Base-by-base conservation (phyloP, 2,888 invertebrate species). In the Callosobruchus maculatus region DNA sequence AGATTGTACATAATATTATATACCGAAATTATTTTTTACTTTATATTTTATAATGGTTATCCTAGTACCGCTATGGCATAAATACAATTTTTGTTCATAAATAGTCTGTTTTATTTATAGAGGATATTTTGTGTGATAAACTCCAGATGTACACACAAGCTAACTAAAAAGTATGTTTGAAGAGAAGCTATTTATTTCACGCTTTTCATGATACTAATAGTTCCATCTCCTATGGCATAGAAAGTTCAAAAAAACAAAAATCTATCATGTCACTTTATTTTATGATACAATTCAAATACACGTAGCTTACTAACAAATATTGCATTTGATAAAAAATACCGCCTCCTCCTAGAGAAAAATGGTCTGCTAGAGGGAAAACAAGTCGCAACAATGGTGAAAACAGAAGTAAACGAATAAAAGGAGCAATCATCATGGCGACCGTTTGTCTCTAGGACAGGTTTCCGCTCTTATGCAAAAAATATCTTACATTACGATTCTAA, bases 221-320 rank as follows among this genome's bases (percentile, higher is more conserved):
- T n/a, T n/a, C n/a, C n/a, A n/a, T n/a, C n/a, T n/a, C n/a, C n/a
- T n/a, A n/a, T n/a, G n/a, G n/a, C n/a, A n/a, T n/a, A n/a, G n/a
- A n/a, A n/a, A n/a, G n/a, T n/a, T n/a, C 26, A 26, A 26, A 26
- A 74, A 67, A 68, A 0, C 68, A 0, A 66, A 71, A 71, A 26
- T 73, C 70, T 74, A 72, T 72, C 49, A 67, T 76, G 73, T 81
- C 80, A 80, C 78, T 81, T 82, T 78, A 79, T 80, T 84, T 81
- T 83, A 84, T 84, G 81, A 83, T 85, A 85, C 85, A 85, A 84
- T 85, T 82, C 84, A 85, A 85, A 85, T 86, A 86, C 86, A 86
- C 83, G 82, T 84, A 86, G 85, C 85, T 80, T 84, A 84, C 84
- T 84, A 85, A 84, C 84, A 84, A 85, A 83, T 84, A 84, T 85